Evolutionary conservation across 2,888 invertebrate genomes (phyloP), one percentile per base, ranked within the genome.

Genomic region (Melolontha melolontha): DNA sequence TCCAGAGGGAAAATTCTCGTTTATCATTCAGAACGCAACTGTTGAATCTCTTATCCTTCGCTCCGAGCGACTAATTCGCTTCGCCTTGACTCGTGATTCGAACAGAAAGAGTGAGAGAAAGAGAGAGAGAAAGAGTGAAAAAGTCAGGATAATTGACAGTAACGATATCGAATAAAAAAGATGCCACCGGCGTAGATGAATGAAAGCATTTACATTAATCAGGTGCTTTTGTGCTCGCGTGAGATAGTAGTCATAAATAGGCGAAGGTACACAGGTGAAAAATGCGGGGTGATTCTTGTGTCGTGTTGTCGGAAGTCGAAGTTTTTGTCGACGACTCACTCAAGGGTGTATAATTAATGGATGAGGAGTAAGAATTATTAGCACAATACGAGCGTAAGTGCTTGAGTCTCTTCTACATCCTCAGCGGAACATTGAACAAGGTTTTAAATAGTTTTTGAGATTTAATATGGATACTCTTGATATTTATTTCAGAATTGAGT

Each of bases 141-240:
- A 49, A 22, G 22, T 11, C 22, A 22, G 22, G 22, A 49, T 49
- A 49, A 49, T 49, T 49, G 49, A 49, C 49, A 17, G 59, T 17
- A 59, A 22, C 40, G 50, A 66, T 59, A 59, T 44, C 57, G 57
- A 68, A 65, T 66, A 44, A 41, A 41, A 50, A 62, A 66, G 64
- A 65, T 65, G 55, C 57, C 40, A 55, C 42, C 41, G 68, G 66
- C 65, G 66, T 69, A 51, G 42, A 42, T 59, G 66, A 65, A 66
- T 69, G 69, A 51, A 69, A 66, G 10, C 34, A 67, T 66, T 67
- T 67, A 67, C 67, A 66, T 70, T 55, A 70, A 70, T 70, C 70
- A 69, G 66, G 50, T 34, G 22, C 69, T 50, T 66, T 69, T 69
- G 63, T 69, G 59, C 22, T 22, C 22, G 22, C 22, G 22, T 4